phyloP scores from a whole-genome alignment of 2,113 vertebrate species.

The Scomber scombrus region DNA sequence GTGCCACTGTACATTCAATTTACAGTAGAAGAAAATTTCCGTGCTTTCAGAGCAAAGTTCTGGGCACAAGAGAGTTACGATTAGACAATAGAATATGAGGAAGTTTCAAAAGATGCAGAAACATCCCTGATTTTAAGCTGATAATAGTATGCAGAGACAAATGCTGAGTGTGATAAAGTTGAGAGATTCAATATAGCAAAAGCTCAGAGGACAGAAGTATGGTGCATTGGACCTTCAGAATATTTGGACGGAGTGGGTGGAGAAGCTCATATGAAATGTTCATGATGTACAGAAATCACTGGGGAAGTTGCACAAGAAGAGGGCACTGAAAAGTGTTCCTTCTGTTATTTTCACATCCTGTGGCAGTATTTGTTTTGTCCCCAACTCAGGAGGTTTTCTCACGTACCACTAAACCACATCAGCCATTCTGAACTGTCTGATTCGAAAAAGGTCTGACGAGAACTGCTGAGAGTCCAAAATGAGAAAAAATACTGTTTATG shows the following conservation, averaged over 20 bases:
- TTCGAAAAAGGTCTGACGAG: not conserved
- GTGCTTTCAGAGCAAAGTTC: not conserved
- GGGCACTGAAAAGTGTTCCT: slow-evolving; percentile 42
- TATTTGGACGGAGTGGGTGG: not conserved
- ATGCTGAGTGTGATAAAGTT: not conserved
- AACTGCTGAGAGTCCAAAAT: not conserved
- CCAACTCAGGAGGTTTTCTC: not conserved
- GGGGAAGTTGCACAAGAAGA: slow-evolving; percentile 63
- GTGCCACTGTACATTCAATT: no score
- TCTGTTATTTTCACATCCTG: slow-evolving; percentile 66
- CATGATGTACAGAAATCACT: slow-evolving; percentile 12
- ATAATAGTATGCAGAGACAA: not conserved
- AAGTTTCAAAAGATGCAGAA: not conserved
- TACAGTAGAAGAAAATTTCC: no score
- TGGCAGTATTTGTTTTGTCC: slow-evolving; percentile 5
- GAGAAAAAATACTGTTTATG: not conserved
- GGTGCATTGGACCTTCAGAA: not conserved
- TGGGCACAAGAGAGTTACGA: no score
- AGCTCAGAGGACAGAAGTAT: not conserved
- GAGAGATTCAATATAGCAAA: not conserved
- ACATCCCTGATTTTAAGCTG: not conserved
- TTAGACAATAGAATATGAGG: not conserved
- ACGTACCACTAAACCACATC: not conserved
- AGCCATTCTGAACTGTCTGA: no score
- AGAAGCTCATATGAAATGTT: slow-evolving; percentile 32